phyloP scores from a whole-genome alignment of 2,888 invertebrate genomes.

The Hyles lineata region DNA sequence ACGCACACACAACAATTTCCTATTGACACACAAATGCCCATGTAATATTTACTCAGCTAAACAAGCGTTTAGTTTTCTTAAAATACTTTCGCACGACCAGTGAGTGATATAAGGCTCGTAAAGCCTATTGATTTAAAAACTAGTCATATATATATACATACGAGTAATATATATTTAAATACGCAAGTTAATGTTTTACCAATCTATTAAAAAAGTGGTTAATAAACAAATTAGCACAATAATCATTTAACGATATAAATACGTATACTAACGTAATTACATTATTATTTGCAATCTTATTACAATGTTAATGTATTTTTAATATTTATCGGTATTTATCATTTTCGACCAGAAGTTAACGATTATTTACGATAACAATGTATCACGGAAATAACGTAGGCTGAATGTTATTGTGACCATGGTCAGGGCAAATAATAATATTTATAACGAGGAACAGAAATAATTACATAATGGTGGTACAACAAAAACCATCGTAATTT shows the following conservation, averaged over 20 bases:
- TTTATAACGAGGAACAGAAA: background rate
- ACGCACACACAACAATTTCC: constrained; percentile 25
- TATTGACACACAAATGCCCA: constrained; percentile 21
- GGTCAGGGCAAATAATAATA: constrained; percentile 32
- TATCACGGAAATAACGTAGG: constrained; percentile 20
- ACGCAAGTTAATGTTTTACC: background rate
- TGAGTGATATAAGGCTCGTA: background rate
- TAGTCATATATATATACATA: too few species aligned
- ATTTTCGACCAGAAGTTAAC: constrained; percentile 1
- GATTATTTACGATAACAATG: constrained; percentile 7
- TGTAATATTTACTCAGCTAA: constrained; percentile 16
- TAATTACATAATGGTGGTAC: background rate
- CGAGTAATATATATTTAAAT: background rate
- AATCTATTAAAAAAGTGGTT: background rate
- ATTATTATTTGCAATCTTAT: background rate
- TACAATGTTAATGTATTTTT: background rate
- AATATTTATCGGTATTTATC: constrained; percentile 8
- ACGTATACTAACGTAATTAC: background rate
- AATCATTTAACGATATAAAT: background rate
- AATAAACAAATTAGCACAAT: background rate
- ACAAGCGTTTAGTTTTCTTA: background rate
- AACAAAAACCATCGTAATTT: background rate
- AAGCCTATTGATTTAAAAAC: background rate
- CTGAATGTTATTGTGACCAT: constrained; percentile 19
- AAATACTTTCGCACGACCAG: background rate